Evolutionary conservation across 2,113 vertebrate species (phyloP).

Genomic region (Lophura nycthemera): DNA sequence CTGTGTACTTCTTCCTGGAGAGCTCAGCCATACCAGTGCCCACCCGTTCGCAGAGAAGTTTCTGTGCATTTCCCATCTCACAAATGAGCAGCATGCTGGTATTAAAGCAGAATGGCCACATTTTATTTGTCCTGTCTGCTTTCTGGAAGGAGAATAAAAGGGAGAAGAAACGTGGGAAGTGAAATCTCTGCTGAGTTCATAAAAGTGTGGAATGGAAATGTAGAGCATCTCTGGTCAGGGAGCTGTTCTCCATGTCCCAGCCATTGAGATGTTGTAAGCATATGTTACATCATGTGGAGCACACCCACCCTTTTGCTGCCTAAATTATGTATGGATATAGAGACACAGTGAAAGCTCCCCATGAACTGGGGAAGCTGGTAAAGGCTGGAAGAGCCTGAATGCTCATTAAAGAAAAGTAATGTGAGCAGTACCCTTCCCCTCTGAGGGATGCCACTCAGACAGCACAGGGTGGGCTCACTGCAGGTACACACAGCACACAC

Average conservation of each 20-base stretch:
- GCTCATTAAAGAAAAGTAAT: background rate
- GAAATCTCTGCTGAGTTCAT: background rate
- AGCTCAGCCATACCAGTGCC: background rate
- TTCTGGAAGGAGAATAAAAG: background rate
- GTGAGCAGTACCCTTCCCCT: background rate
- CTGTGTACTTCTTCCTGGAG: background rate
- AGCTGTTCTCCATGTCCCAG: background rate
- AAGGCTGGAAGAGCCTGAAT: background rate
- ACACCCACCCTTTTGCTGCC: background rate
- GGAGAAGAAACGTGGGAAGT: background rate
- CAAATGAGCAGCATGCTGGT: background rate
- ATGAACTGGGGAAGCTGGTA: background rate
- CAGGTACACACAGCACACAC: background rate
- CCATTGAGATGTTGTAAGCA: background rate
- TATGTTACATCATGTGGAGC: background rate
- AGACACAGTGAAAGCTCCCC: background rate
- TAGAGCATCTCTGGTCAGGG: background rate
- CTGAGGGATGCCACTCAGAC: background rate
- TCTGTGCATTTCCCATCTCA: background rate
- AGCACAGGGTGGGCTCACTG: background rate
- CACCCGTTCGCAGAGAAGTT: background rate
- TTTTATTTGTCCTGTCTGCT: background rate
- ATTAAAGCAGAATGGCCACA: background rate
- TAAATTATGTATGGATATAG: background rate
- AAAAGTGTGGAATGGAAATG: background rate